phyloP scores from a whole-genome alignment of 2,888 invertebrate genomes.

The Latrodectus elegans region DNA sequence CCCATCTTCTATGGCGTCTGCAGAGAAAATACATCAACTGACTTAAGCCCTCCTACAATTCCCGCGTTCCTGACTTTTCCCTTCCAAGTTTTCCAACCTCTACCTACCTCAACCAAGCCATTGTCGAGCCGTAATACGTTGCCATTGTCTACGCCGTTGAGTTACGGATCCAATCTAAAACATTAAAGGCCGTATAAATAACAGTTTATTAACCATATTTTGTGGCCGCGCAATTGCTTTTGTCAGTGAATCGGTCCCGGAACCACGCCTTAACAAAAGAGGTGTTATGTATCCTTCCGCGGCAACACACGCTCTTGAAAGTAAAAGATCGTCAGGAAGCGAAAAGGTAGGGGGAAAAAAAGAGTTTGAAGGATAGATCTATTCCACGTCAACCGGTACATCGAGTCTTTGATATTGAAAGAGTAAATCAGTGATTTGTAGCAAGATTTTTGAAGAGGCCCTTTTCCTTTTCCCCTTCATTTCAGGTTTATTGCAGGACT shows the following conservation, averaged over 20 bases:
- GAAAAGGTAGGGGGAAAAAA: not conserved
- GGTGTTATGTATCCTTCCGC: conserved; percentile 57
- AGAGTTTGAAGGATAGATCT: conserved; percentile 17
- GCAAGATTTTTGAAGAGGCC: conserved; percentile 29
- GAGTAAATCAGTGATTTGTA: conserved; percentile 49
- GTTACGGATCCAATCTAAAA: conserved; percentile 65
- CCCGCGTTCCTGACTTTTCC: not conserved
- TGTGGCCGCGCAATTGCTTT: conserved; percentile 62
- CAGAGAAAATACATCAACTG: conserved; percentile 30
- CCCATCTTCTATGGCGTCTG: conserved; percentile 8
- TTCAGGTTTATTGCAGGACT: not conserved
- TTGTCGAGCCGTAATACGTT: not conserved
- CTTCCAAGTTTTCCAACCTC: conserved; percentile 13
- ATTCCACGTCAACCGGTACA: conserved; percentile 5
- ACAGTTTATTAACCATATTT: conserved; percentile 70
- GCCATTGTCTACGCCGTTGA: conserved; percentile 60
- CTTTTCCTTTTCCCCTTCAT: not conserved
- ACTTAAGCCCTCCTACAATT: not conserved
- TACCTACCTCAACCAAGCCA: conserved; percentile 15
- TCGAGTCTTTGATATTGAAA: conserved; percentile 36
- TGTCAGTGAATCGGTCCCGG: conserved; percentile 59
- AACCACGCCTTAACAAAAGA: conserved; percentile 44
- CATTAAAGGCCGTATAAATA: conserved; percentile 69
- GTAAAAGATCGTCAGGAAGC: not conserved
- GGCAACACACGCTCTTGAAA: conserved; percentile 14